Conservation (phyloP, 2,797 vertebrate species). For the Propithecus deckenii region DNA sequence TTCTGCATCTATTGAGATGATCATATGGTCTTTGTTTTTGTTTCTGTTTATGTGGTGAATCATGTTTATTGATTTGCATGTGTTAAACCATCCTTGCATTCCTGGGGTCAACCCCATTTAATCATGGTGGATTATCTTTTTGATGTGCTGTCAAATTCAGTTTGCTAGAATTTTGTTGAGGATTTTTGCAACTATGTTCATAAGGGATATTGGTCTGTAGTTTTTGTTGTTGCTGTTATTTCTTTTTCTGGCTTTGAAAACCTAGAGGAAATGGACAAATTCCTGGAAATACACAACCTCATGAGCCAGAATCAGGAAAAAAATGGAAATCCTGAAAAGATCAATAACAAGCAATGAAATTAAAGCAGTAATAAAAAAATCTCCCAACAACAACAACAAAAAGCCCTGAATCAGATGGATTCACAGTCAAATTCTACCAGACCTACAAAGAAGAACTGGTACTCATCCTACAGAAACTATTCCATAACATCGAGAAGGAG, state of each 20-base stretch:
- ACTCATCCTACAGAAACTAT: no score
- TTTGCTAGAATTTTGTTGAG: neutral
- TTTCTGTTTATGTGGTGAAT: no score
- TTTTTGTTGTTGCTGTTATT: neutral
- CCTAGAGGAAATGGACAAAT: no score
- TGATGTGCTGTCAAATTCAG: neutral
- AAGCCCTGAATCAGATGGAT: neutral
- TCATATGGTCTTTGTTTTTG: no score
- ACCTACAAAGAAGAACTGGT: no score
- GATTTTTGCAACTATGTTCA: neutral
- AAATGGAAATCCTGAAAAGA: neutral
- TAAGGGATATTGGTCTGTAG: neutral
- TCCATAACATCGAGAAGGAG: no score
- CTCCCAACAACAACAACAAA: neutral
- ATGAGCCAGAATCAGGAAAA: neutral
- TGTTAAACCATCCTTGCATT: no score
- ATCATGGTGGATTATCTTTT: neutral
- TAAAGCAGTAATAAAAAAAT: neutral
- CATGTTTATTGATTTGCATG: no score
- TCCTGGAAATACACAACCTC: no score
- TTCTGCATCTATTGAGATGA: no score
- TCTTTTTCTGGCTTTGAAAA: neutral
- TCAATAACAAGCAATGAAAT: neutral
- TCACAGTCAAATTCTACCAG: neutral
- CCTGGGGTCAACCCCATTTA: neutral